Evolutionary conservation across 1,140 invertebrate genomes (phyloP).

Genomic region (Rhyzopertha dominica): DNA sequence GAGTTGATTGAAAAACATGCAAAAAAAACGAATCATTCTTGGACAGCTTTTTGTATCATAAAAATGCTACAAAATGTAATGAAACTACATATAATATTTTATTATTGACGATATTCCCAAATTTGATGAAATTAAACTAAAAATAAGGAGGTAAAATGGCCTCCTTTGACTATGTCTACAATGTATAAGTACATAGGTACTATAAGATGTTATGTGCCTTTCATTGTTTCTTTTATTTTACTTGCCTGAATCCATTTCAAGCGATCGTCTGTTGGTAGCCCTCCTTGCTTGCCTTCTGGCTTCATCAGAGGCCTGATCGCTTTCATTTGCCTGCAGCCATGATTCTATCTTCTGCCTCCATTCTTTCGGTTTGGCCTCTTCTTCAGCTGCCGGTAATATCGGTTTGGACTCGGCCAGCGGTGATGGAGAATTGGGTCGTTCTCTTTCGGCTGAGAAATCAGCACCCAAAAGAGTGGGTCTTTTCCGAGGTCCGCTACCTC

Average conservation of each 20-base stretch:
- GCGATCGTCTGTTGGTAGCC: slow-evolving; percentile 65
- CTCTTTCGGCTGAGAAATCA: slow-evolving; percentile 63
- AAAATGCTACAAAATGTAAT: too few species aligned
- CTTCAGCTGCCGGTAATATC: slow-evolving; percentile 34
- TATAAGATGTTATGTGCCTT: slow-evolving; percentile 10
- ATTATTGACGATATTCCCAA: too few species aligned
- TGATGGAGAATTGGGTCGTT: slow-evolving; percentile 68
- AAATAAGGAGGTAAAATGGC: too few species aligned
- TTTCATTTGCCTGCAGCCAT: slow-evolving; percentile 83
- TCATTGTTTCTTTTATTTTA: too few species aligned
- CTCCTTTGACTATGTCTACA: too few species aligned
- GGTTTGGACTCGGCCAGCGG: slow-evolving; percentile 51
- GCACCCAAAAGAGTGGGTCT: slow-evolving; percentile 64
- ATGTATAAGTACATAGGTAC: slow-evolving; percentile 9
- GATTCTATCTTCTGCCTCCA: slow-evolving; percentile 87
- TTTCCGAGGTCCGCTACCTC: slow-evolving; percentile 62
- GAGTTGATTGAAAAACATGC: too few species aligned
- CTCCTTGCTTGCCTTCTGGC: slow-evolving; percentile 56
- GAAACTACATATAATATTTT: too few species aligned
- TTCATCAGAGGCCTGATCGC: slow-evolving; percentile 66
- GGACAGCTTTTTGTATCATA: too few species aligned
- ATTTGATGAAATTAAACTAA: too few species aligned
- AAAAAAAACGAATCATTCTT: too few species aligned
- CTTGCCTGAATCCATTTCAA: slow-evolving; percentile 74
- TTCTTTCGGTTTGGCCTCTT: slow-evolving; percentile 57